Evolutionary conservation across 2,113 vertebrate species (phyloP).

Genomic region (Esox niger): DNA sequence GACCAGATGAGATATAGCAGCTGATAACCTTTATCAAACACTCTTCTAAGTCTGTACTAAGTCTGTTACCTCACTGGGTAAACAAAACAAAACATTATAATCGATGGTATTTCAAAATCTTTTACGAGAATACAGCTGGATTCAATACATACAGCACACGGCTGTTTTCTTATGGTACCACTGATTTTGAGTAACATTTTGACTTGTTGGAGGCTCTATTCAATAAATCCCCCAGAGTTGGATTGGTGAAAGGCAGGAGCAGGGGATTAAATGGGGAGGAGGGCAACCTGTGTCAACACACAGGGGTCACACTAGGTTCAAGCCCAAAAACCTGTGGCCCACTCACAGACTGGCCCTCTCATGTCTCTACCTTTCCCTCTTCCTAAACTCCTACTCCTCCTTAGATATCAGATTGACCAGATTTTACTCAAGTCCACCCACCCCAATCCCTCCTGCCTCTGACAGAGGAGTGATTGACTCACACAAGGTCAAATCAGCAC

Average conservation of each 20-base stretch:
- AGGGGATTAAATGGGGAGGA: constrained; percentile 78
- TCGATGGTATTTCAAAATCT: no score
- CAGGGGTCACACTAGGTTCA: constrained; percentile 84
- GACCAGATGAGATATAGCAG: no score
- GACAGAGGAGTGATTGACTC: constrained; percentile 21
- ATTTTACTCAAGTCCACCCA: not conserved
- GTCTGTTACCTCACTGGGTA: no score
- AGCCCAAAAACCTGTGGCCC: constrained; percentile 70
- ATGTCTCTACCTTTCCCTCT: constrained; percentile 17
- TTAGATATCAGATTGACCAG: no score
- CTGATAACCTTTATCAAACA: no score
- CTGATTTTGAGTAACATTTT: not conserved
- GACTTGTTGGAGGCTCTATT: not conserved
- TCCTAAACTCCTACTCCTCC: not conserved
- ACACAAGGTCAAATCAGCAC: constrained; percentile 48
- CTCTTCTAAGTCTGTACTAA: no score
- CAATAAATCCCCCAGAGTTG: not conserved
- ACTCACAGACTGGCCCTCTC: constrained; percentile 33
- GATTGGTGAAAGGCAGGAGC: constrained; percentile 64
- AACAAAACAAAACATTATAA: no score
- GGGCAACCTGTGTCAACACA: constrained; percentile 88
- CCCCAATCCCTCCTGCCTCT: constrained; percentile 5
- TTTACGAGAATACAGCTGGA: not conserved
- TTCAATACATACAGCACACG: no score
- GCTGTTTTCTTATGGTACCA: not conserved